Evolutionary conservation across 1,140 invertebrate species (phyloP).

Genomic region (Drosophila ironensis): DNA sequence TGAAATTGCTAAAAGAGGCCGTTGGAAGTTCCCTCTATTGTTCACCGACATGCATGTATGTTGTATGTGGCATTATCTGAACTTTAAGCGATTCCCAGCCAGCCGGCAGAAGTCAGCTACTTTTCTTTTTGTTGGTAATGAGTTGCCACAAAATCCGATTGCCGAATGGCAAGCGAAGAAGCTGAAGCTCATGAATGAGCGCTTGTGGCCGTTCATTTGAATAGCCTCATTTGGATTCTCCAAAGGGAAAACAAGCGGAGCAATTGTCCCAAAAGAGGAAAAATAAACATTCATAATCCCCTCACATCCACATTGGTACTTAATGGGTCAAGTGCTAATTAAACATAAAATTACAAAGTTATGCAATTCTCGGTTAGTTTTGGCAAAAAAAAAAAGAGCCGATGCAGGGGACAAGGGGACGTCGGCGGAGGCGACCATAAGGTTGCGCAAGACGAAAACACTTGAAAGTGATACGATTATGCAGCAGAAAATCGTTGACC

Average conservation of each 20-base stretch:
- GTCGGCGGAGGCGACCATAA: neutral
- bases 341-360: constrained; percentile 32
- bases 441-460: constrained; percentile 48
- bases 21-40: constrained; percentile 4
- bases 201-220: constrained; percentile 9
- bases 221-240: neutral
- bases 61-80: constrained; percentile 16
- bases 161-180: neutral
- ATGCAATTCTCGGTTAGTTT: constrained; percentile 65
- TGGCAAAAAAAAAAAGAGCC: constrained; percentile 4
- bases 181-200: constrained; percentile 59
- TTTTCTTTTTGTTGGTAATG: constrained; percentile 53
- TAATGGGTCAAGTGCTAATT: constrained; percentile 60
- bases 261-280: constrained; percentile 4
- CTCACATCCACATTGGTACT: constrained; percentile 20
- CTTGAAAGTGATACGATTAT: constrained; percentile 80
- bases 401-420: neutral
- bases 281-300: constrained; percentile 45
- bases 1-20: constrained; percentile 67
- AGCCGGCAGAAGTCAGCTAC: constrained; percentile 15
- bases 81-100: constrained; percentile 6
- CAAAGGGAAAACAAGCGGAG: constrained; percentile 4
- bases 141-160: constrained; percentile 53
- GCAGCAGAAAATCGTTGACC: constrained; percentile 58
- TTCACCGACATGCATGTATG: constrained; percentile 29